phyloP scores from a whole-genome alignment of 2,888 invertebrate species.

The Chymomyza procnemis region DNA sequence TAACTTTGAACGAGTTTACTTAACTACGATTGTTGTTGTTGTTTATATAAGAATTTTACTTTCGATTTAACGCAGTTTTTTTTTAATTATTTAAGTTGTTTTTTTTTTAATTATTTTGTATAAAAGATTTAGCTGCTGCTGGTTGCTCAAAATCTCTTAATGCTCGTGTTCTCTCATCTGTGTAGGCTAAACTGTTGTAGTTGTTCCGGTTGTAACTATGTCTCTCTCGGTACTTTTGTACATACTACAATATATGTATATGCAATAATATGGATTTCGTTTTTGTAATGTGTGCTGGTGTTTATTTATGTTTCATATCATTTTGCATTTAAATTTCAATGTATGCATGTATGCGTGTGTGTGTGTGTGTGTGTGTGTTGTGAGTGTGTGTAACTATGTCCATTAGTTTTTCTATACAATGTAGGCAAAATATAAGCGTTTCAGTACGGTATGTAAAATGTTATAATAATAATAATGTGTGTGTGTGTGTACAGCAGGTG shows the following conservation, averaged over 20 bases:
- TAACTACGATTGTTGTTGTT: conserved; percentile 15
- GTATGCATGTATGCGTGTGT: conserved; percentile 34
- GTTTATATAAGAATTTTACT: conserved; percentile 10
- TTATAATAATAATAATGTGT: too few relatives aligned
- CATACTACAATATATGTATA: conserved; percentile 30
- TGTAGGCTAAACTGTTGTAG: conserved; percentile 4
- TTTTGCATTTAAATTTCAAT: conserved; percentile 18
- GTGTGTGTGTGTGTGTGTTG: conserved; percentile 34
- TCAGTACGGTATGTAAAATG: not conserved
- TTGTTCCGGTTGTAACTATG: conserved; percentile 52
- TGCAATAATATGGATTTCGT: conserved; percentile 37
- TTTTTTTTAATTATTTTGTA: conserved; percentile 54
- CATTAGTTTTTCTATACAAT: conserved; percentile 66
- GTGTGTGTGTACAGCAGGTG: not conserved
- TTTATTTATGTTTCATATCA: conserved; percentile 21
- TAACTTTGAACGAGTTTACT: conserved; percentile 24
- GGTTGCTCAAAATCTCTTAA: conserved; percentile 56
- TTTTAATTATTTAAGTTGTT: conserved; percentile 17
- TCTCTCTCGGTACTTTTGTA: conserved; percentile 52
- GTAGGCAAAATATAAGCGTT: conserved; percentile 11
- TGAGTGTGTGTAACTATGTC: conserved; percentile 26
- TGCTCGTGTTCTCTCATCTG: not conserved
- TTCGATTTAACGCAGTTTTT: conserved; percentile 57
- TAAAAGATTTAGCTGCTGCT: conserved; percentile 63
- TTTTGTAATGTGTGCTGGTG: conserved; percentile 26